phyloP scores from a whole-genome alignment of 2,888 invertebrate species.

The Mactromeris polynyma region DNA sequence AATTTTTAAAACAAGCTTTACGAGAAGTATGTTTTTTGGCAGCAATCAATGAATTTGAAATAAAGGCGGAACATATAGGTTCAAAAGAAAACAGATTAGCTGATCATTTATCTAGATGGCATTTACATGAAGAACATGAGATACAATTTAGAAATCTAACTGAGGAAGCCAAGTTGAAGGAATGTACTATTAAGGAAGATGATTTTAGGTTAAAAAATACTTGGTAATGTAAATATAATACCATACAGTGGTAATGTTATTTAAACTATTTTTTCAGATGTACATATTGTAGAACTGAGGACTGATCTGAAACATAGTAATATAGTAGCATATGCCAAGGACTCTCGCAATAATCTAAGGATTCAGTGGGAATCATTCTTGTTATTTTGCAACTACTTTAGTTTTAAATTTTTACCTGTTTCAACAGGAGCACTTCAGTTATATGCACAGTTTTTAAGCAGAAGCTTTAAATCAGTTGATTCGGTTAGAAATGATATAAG shows the following conservation, averaged over 20 bases:
- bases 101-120: too few species aligned
- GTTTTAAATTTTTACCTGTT: too few species aligned
- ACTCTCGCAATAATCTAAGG: background rate
- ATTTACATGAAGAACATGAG: too few species aligned
- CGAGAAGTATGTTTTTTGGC: conserved; percentile 54
- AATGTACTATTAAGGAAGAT: background rate
- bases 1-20: conserved; percentile 45
- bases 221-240: background rate
- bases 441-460: conserved; percentile 16
- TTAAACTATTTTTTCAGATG: background rate
- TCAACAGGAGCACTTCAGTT: background rate
- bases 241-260: background rate
- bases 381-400: background rate
- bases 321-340: background rate
- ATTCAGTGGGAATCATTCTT: background rate
- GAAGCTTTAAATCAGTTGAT: background rate
- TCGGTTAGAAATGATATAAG: background rate
- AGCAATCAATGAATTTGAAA: conserved; percentile 45
- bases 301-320: background rate
- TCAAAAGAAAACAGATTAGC: too few species aligned
- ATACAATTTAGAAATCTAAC: background rate
- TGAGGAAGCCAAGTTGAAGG: background rate
- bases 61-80: background rate
- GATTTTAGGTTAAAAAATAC: background rate
- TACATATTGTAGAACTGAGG: background rate